Base-by-base conservation (phyloP, 2,797 vertebrate species). In the Danio aesculapii region DNA sequence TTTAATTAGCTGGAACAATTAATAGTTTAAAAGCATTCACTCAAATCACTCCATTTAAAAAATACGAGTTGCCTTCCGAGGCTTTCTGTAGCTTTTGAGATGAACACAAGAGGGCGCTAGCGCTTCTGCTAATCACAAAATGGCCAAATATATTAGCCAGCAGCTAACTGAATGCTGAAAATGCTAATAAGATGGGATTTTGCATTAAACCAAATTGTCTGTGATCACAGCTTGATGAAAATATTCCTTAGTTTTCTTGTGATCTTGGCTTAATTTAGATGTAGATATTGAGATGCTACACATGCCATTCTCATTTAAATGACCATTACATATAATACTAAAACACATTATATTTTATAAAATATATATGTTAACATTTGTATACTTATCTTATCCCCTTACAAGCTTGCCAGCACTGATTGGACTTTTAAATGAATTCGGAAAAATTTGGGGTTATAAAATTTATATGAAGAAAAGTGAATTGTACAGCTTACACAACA, bases 31-130 rank as follows among this genome's bases (percentile, higher is more conserved):
- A 6, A 5, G 2, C 17, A 47, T 66, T 6, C 19, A 12, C 30
- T 62, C 39, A 6, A 16, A 13, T 30, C 6, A 39, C 30, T 61
- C 6, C 59, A 3, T 7, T 62, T 41, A 30, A 30, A 43, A n/a
- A 41, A 12, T 19, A 6, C 6, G 52, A 10, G 46, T n/a, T 2
- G 17, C 44, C 12, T 21, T 47, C 46, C 17, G 19, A 8, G 12
- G 11, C 2, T 69, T 8, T n/a, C 3, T 12, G 47, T 21, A 5
- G 7, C 19, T 67, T 8, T 21, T 14, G 7, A 39, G 0, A 69
- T 69, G 67, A 69, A 69, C 67, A 69, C 67, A 41, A 53, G 49
- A 14, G 21, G 67, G 67, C 9, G 21, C 49, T 9, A 53, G 12
- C 9, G 11, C 6, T n/a, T 39, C 47, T 52, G 47, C n/a, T n/a